phyloP scores from a whole-genome alignment of 2,888 invertebrate genomes.

The Microctonus brassicae region DNA sequence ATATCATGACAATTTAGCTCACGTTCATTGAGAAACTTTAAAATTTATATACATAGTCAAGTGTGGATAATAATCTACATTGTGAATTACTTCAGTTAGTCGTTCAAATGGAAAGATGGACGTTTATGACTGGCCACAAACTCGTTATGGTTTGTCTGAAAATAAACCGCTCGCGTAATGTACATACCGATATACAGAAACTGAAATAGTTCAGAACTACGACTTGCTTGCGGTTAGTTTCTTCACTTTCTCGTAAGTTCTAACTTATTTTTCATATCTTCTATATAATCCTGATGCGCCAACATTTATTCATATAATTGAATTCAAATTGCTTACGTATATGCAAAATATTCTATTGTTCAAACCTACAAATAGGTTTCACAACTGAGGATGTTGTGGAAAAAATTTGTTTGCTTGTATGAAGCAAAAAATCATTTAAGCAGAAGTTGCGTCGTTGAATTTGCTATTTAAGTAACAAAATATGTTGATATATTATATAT shows the following conservation, averaged over 20 bases:
- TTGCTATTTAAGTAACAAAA: too few species aligned
- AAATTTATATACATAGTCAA: background rate
- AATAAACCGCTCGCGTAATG: background rate
- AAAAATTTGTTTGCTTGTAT: background rate
- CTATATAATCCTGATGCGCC: background rate
- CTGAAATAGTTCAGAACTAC: conserved; percentile 20
- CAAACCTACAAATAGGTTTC: conserved; percentile 16
- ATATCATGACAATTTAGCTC: background rate
- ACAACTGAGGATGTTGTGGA: background rate
- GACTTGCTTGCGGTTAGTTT: conserved; percentile 63
- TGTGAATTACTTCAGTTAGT: conserved; percentile 32
- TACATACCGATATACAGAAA: background rate
- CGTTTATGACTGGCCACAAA: background rate
- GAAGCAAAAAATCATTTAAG: too few species aligned
- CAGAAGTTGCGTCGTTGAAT: too few species aligned
- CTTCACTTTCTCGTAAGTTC: conserved; percentile 57
- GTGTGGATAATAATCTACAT: background rate
- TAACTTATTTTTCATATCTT: background rate
- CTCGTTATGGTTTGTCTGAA: background rate
- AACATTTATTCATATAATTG: conserved; percentile 22
- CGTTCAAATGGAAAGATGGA: conserved; percentile 37
- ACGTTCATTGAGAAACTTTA: background rate
- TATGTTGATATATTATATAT: too few species aligned
- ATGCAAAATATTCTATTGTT: conserved; percentile 21
- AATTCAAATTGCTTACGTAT: background rate